Percentiles rank a stretch among this genome's conserved stretches.
phyloP scores from a whole-genome alignment of 2,113 vertebrate genomes.

The Tenrec ecaudatus region DNA sequence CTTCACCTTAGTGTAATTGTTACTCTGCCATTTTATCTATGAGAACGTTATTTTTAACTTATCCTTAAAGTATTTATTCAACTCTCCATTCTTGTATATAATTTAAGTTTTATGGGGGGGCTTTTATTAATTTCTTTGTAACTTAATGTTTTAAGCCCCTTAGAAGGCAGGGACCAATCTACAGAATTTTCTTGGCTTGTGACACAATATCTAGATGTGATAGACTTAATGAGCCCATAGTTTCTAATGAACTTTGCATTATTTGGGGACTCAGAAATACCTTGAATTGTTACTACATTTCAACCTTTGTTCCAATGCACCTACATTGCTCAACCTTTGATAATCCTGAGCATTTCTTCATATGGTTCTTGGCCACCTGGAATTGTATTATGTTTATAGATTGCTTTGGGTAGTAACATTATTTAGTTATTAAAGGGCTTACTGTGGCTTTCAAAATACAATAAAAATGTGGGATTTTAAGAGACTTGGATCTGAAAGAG shows the following conservation, averaged over 20 bases:
- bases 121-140: not conserved
- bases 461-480: not conserved
- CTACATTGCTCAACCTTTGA: too few species aligned
- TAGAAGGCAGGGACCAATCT: not conserved
- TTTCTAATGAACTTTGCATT: not conserved
- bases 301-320: too few species aligned
- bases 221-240: not conserved
- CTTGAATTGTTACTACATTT: not conserved
- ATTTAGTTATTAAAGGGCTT: not conserved
- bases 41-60: not conserved
- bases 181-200: not conserved
- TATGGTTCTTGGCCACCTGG: too few species aligned
- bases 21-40: not conserved
- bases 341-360: too few species aligned
- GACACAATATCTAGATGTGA: not conserved
- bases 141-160: not conserved
- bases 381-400: too few species aligned
- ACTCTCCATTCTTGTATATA: conserved; percentile 13
- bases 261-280: not conserved
- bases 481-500: not conserved
- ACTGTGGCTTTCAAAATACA: conserved; percentile 2
- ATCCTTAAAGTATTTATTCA: not conserved
- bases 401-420: not conserved
- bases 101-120: not conserved
- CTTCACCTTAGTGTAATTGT: not conserved